Evolutionary conservation across 2,113 vertebrate genomes (phyloP).

Genomic region (Scytalopus superciliaris): DNA sequence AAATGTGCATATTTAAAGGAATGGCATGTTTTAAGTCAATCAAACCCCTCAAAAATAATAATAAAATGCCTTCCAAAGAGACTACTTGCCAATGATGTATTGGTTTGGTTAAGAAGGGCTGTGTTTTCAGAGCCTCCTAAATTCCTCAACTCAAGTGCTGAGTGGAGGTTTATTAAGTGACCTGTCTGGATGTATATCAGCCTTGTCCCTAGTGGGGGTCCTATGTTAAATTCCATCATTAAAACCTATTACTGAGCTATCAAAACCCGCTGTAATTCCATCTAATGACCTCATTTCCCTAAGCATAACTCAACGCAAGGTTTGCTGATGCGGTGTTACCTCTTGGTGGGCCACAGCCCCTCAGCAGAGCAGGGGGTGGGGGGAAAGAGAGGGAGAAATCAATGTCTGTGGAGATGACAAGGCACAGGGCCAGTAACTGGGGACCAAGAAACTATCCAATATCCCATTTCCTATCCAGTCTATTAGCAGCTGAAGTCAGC

Average conservation of each 20-base stretch:
- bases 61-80: conserved; percentile 39
- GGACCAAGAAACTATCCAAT: conserved; percentile 78
- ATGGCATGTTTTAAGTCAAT: not conserved
- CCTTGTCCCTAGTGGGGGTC: conserved; percentile 79
- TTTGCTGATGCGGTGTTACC: conserved; percentile 55
- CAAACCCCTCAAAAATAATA: conserved; percentile 58
- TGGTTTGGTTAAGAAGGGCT: conserved; percentile 57
- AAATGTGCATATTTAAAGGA: conserved; percentile 48
- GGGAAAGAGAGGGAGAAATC: conserved; percentile 70
- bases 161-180: conserved; percentile 75
- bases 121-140: conserved; percentile 74
- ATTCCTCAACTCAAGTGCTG: conserved; percentile 61
- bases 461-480: conserved; percentile 85
- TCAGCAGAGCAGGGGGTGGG: conserved; percentile 39
- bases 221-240: conserved; percentile 81
- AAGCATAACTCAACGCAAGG: conserved; percentile 76
- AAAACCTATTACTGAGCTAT: conserved; percentile 86
- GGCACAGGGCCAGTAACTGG: conserved; percentile 74
- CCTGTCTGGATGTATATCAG: conserved; percentile 82
- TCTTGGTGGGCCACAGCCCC: conserved; percentile 34
- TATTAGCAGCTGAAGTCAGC: conserved; percentile 84
- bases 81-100: conserved; percentile 55
- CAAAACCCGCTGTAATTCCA: conserved; percentile 78
- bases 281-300: conserved; percentile 86
- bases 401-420: conserved; percentile 85